Evolutionary conservation across 2,113 vertebrate species (phyloP).

Genomic region (Myiopsitta monachus): DNA sequence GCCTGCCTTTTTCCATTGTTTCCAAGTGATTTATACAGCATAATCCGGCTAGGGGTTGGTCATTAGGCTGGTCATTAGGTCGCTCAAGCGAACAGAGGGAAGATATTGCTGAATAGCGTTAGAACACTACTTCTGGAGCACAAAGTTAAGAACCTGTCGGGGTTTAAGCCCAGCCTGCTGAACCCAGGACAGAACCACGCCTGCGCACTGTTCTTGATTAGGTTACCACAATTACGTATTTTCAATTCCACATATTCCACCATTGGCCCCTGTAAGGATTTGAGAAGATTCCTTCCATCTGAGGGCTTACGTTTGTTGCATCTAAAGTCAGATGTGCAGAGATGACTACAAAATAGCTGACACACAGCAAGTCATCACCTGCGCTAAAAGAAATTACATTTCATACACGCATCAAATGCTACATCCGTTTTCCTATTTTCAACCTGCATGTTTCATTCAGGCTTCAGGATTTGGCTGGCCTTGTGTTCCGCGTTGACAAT

Average conservation of each 20-base stretch:
- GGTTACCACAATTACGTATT: background rate
- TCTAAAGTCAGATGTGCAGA: slow-evolving; percentile 2
- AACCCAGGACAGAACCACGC: background rate
- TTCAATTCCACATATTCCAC: background rate
- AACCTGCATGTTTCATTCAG: slow-evolving; percentile 43
- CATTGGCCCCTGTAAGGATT: background rate
- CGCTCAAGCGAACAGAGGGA: background rate
- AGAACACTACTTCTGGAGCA: slow-evolving; percentile 1
- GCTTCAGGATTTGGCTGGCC: slow-evolving; percentile 73
- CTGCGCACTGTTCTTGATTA: background rate
- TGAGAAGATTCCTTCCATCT: background rate
- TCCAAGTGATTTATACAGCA: background rate
- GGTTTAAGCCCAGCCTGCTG: background rate
- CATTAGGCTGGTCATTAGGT: background rate
- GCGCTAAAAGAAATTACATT: slow-evolving; percentile 1
- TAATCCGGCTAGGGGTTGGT: background rate
- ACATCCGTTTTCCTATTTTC: slow-evolving; percentile 33
- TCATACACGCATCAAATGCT: slow-evolving; percentile 10
- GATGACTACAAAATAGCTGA: background rate
- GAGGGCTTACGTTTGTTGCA: background rate
- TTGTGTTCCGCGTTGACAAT: slow-evolving; percentile 67
- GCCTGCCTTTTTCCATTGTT: slow-evolving; percentile 22
- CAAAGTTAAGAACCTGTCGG: background rate
- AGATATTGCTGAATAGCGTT: background rate
- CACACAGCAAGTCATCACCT: background rate